A percentile compares a stretch with the other conserved stretches of the same genome.
Evolutionary conservation across 2,797 vertebrate species (phyloP).

Genomic region (Podarcis lilfordi): DNA sequence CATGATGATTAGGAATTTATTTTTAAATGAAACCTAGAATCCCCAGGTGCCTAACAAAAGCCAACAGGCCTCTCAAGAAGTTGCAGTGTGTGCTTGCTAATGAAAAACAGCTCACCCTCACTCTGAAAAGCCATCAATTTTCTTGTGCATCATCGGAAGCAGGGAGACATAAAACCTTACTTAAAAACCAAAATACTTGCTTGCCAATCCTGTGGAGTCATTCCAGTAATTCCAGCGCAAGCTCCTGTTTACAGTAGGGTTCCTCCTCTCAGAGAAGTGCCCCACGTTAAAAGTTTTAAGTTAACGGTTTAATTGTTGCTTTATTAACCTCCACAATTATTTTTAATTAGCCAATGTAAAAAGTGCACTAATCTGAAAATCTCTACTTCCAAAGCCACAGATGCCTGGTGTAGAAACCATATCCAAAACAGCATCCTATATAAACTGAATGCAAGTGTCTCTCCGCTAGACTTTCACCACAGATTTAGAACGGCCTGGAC

Average conservation of each 20-base stretch:
- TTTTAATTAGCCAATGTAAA: neutral
- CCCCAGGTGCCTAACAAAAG: neutral
- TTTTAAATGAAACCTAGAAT: conserved; percentile 4
- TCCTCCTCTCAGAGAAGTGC: neutral
- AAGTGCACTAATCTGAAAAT: neutral
- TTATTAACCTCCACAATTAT: conserved; percentile 22
- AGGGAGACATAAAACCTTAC: neutral
- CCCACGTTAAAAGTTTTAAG: neutral
- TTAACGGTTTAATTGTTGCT: conserved; percentile 10
- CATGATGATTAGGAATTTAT: neutral
- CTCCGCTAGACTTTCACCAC: neutral
- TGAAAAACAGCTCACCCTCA: neutral
- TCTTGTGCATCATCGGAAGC: neutral
- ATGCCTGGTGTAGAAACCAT: neutral
- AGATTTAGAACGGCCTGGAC: too few relatives aligned
- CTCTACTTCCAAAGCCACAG: neutral
- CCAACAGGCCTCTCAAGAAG: neutral
- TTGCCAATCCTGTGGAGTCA: neutral
- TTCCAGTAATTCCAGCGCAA: neutral
- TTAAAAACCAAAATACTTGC: neutral
- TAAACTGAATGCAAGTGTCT: neutral
- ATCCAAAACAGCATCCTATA: neutral
- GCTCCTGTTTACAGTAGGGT: neutral
- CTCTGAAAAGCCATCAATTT: neutral
- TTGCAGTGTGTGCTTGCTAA: neutral